A percentile compares a stretch with the other conserved stretches of the same genome.
Conservation (phyloP, 2,888 invertebrate species). For the Limenitis camilla region DNA sequence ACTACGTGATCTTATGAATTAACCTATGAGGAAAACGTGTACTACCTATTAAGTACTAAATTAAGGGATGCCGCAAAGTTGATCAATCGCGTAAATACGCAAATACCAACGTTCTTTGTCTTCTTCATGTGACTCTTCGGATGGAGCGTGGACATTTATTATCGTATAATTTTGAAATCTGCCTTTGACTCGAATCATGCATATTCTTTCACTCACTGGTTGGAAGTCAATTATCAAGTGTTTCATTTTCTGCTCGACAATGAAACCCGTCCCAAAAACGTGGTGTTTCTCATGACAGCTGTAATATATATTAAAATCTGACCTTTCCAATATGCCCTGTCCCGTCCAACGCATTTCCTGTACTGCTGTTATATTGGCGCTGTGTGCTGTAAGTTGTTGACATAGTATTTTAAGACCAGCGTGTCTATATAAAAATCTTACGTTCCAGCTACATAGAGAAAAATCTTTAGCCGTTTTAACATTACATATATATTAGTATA, state of each 20-base stretch:
- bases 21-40: no score
- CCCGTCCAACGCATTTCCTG: not conserved
- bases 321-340: not conserved
- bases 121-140: not conserved
- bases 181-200: not conserved
- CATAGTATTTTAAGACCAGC: not conserved
- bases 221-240: not conserved
- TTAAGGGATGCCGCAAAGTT: no score
- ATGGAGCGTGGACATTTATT: not conserved
- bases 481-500: no score
- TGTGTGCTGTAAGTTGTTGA: not conserved
- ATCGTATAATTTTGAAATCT: not conserved
- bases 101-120: no score
- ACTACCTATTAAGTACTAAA: no score
- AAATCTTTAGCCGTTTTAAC: not conserved
- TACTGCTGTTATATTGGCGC: not conserved
- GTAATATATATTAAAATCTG: not conserved
- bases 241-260: not conserved
- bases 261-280: not conserved
- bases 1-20: not conserved
- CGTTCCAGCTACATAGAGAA: not conserved
- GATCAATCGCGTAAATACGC: no score
- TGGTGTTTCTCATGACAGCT: not conserved
- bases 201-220: not conserved
- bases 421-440: not conserved